phyloP scores from a whole-genome alignment of 2,797 vertebrate species.

The Sebastes dallii region DNA sequence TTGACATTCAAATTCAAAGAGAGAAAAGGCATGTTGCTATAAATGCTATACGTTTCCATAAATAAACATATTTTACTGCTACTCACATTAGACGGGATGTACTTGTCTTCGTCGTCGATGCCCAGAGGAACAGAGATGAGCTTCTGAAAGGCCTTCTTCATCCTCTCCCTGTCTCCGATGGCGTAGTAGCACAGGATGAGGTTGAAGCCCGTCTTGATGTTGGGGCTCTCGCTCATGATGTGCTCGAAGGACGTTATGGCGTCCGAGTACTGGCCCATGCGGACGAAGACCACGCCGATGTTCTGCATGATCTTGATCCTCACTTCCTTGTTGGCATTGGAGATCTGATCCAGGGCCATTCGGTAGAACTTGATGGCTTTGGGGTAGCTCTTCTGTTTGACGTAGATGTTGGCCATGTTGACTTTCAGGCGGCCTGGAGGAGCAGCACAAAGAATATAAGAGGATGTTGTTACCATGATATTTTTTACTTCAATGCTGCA shows the following conservation, averaged over 20 bases:
- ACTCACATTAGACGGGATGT: slow-evolving; percentile 89
- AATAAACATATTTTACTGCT: background rate
- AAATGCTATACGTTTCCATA: background rate
- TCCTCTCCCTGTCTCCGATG: slow-evolving; percentile 90
- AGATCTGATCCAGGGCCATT: slow-evolving; percentile 97
- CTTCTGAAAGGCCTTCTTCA: slow-evolving; percentile 97
- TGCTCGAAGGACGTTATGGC: slow-evolving; percentile 94
- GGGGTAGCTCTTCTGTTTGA: slow-evolving; percentile 95
- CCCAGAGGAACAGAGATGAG: slow-evolving; percentile 91
- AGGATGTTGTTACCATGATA: no score
- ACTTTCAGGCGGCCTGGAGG: slow-evolving; percentile 90
- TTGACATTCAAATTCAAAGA: background rate
- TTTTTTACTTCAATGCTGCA: background rate
- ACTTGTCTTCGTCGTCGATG: slow-evolving; percentile 94
- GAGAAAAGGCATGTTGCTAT: background rate
- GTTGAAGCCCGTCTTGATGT: slow-evolving; percentile 93
- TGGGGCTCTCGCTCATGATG: slow-evolving; percentile 94
- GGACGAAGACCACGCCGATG: slow-evolving; percentile 92
- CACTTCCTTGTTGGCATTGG: slow-evolving; percentile 91
- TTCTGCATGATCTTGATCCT: slow-evolving; percentile 99
- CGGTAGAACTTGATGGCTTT: slow-evolving; percentile 98
- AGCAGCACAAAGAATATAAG: background rate
- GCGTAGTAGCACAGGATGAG: slow-evolving; percentile 94
- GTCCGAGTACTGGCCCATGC: slow-evolving; percentile 92
- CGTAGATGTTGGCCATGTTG: slow-evolving; percentile 98